phyloP scores from a whole-genome alignment of 2,797 vertebrate genomes.

The Mormyrus hasselquistii region DNA sequence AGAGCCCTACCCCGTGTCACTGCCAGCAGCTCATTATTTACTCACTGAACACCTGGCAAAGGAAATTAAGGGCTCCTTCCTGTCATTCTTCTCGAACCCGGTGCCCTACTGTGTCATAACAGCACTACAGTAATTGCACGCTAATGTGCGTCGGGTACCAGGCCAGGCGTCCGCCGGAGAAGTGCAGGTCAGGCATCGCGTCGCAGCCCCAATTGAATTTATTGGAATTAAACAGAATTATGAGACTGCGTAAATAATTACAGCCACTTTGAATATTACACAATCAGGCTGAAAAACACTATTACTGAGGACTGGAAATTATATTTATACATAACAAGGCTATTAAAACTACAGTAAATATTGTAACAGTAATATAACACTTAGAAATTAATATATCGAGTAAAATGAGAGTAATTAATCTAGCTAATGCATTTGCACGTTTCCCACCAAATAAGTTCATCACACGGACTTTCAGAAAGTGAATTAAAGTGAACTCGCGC shows the following conservation, averaged over 20 bases:
- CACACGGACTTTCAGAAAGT: not conserved
- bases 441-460: not conserved
- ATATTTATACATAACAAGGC: not conserved
- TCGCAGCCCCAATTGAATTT: not conserved
- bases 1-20: not conserved
- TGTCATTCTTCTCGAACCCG: not conserved
- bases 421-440: not conserved
- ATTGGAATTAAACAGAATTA: not conserved
- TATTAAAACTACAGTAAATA: not conserved
- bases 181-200: not conserved
- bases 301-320: not conserved
- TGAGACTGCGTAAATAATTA: not conserved
- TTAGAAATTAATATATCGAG: not conserved
- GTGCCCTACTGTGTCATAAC: not conserved
- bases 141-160: not conserved
- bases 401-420: conserved; percentile 3
- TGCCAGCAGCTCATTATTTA: not conserved
- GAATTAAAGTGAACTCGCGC: not conserved
- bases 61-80: not conserved
- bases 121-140: not conserved
- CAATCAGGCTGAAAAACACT: not conserved
- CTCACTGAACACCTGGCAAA: not conserved
- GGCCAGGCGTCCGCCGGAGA: not conserved
- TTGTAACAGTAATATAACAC: not conserved
- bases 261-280: not conserved